These are phyloP conservation scores for Achlya flavicornis DNA, from an alignment of 2,888 invertebrate species.

Conservation along the genomic window DNA sequence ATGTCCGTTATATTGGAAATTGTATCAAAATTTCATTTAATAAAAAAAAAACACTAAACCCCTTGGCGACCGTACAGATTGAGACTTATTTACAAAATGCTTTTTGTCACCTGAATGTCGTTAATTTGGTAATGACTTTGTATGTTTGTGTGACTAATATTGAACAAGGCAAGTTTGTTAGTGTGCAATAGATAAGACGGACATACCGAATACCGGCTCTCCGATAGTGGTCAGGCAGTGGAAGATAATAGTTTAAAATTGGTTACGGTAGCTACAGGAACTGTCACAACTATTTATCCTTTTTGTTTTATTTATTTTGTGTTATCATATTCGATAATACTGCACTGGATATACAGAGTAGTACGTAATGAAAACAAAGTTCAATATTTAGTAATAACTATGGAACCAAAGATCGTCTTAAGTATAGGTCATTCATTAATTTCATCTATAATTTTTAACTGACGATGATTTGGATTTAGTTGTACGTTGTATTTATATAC, in stretches of 20 bases:
- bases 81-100: conserved; percentile 79
- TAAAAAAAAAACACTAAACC: conserved; percentile 44
- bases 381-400: neutral
- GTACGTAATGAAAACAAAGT: neutral
- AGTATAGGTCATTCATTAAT: too few relatives aligned
- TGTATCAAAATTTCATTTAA: neutral
- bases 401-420: neutral
- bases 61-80: conserved; percentile 66
- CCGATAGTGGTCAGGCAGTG: conserved; percentile 67
- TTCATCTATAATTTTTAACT: too few relatives aligned
- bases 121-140: conserved; percentile 81
- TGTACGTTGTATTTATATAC: too few relatives aligned
- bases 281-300: conserved; percentile 61
- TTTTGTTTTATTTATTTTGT: conserved; percentile 20
- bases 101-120: conserved; percentile 78
- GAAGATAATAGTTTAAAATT: conserved; percentile 70
- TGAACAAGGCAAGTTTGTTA: conserved; percentile 53
- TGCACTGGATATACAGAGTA: conserved; percentile 15
- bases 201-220: conserved; percentile 79
- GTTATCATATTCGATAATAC: conserved; percentile 17
- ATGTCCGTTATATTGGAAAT: neutral
- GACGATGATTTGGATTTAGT: too few relatives aligned
- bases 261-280: conserved; percentile 77
- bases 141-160: conserved; percentile 69
- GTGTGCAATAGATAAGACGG: conserved; percentile 75